Evolutionary conservation across 2,797 vertebrate species (phyloP).

Genomic region (Brachymystax lenok): DNA sequence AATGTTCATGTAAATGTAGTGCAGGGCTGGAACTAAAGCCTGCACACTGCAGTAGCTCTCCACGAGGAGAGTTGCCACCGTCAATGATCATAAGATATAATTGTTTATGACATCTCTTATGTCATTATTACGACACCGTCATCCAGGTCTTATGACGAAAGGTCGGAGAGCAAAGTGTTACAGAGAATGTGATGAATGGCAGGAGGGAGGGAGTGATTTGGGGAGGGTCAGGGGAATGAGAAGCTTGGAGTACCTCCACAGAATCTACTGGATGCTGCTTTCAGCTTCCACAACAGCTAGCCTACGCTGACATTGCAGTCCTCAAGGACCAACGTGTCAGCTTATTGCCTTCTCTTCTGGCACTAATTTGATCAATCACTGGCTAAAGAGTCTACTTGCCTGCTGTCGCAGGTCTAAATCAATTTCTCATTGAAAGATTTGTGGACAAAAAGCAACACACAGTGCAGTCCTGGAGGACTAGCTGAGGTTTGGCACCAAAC

Average conservation of each 20-base stretch:
- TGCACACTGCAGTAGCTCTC: background rate
- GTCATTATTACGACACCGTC: background rate
- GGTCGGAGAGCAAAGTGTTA: background rate
- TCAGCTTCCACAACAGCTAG: slow-evolving; percentile 1
- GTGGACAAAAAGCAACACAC: slow-evolving; percentile 19
- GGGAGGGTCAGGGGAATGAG: background rate
- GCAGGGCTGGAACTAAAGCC: background rate
- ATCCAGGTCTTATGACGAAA: too few relatives aligned
- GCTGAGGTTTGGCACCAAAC: background rate
- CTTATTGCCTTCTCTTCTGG: slow-evolving; percentile 13
- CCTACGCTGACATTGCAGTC: background rate
- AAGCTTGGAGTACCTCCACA: slow-evolving; percentile 35
- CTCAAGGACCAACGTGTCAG: slow-evolving; percentile 18
- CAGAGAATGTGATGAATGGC: background rate
- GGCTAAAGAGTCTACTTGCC: slow-evolving; percentile 44
- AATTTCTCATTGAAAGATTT: slow-evolving; percentile 57
- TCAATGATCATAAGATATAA: background rate
- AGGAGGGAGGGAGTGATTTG: background rate
- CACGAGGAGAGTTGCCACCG: background rate
- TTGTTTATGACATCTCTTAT: background rate
- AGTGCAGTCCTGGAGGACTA: slow-evolving; percentile 31
- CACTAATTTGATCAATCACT: slow-evolving; percentile 53
- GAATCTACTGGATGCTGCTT: slow-evolving; percentile 46
- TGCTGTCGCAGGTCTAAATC: slow-evolving; percentile 53
- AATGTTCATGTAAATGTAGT: too few relatives aligned